These are phyloP conservation scores for Imbricaverruca yamaguchii DNA, from an alignment of 2,888 invertebrate genomes.

Conservation along the genomic window DNA sequence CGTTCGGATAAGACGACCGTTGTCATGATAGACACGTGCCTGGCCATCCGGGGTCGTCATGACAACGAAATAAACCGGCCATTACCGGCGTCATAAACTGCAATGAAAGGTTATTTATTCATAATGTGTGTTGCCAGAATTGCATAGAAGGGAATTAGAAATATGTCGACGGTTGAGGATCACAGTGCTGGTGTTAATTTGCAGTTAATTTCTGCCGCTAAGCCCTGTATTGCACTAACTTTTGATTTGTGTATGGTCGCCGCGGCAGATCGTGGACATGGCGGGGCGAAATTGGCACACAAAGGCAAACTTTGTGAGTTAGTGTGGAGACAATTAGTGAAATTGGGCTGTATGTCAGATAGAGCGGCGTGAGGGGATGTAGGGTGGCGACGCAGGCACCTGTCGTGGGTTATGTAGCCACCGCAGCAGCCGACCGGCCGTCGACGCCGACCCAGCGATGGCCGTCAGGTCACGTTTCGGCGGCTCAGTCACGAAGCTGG, in stretches of 20 bases:
- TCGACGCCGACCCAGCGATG: no score
- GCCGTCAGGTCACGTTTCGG: no score
- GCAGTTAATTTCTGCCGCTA: conserved; percentile 20
- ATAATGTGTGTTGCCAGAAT: conserved; percentile 21
- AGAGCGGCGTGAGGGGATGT: background rate
- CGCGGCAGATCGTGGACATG: conserved; percentile 3
- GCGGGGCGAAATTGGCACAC: conserved; percentile 15
- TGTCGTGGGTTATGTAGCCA: background rate
- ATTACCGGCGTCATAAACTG: conserved; percentile 10
- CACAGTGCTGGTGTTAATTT: conserved; percentile 8
- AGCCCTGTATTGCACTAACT: conserved; percentile 20
- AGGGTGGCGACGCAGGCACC: background rate
- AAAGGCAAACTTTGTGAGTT: conserved; percentile 18
- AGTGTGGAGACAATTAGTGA: conserved; percentile 15
- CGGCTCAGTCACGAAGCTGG: no score
- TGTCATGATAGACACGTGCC: conserved; percentile 19
- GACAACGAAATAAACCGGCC: background rate
- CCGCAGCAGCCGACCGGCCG: background rate
- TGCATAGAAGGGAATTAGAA: conserved; percentile 21
- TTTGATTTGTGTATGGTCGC: background rate
- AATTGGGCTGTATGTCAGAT: background rate
- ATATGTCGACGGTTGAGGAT: conserved; percentile 17
- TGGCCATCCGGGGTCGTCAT: background rate
- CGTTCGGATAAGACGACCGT: conserved; percentile 13
- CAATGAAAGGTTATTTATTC: conserved; percentile 18